Conservation (phyloP, 2,113 vertebrate genomes). For the Sebastes fasciatus region DNA sequence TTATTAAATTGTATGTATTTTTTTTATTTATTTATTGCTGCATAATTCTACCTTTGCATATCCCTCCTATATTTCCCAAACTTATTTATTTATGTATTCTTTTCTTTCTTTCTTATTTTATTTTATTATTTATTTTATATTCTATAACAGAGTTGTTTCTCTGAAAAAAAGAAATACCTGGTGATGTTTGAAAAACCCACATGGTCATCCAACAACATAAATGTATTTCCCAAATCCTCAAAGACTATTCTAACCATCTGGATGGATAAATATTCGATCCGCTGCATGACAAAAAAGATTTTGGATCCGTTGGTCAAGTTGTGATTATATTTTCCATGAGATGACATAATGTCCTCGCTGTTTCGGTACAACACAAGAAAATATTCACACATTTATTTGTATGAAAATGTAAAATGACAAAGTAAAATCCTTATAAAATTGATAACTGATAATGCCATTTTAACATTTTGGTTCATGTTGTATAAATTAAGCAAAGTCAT, state of each 20-base stretch:
- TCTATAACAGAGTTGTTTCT: not conserved
- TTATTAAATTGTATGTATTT: no score
- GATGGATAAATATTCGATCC: no score
- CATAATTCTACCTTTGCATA: no score
- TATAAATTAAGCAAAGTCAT: not conserved
- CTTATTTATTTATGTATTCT: no score
- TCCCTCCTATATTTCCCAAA: no score
- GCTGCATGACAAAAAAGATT: not conserved
- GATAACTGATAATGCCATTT: not conserved
- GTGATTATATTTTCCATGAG: not conserved
- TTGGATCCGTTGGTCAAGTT: not conserved
- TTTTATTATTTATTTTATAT: no score
- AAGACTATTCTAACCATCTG: not conserved
- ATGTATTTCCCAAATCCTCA: not conserved
- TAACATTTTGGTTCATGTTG: not conserved
- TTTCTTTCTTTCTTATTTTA: no score
- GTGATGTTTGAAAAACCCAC: not conserved
- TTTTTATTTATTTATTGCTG: no score
- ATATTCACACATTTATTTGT: not conserved
- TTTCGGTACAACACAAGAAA: not conserved
- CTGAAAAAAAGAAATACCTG: not conserved
- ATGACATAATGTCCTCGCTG: not conserved
- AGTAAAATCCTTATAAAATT: not conserved
- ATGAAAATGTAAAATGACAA: not conserved
- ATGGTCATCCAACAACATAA: not conserved